Evolutionary conservation across 1,140 invertebrate genomes (phyloP).

Genomic region (Macrosteles quadrilineatus): DNA sequence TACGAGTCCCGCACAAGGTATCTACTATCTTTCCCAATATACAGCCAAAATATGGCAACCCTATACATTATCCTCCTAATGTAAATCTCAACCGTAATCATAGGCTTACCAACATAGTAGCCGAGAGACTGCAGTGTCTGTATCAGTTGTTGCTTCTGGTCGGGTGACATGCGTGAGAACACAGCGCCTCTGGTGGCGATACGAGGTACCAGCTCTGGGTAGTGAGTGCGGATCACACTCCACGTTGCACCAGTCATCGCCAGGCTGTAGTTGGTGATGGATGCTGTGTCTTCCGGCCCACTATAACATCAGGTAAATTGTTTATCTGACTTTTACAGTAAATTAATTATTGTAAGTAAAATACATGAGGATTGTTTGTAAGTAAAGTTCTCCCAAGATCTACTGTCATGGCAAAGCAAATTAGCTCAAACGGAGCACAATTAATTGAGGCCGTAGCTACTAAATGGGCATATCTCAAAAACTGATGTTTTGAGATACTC

Average conservation of each 20-base stretch:
- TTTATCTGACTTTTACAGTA: not conserved
- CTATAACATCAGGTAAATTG: constrained; percentile 24
- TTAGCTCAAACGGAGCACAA: no score
- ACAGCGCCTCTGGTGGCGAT: constrained; percentile 76
- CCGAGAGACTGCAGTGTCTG: constrained; percentile 81
- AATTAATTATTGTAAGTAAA: constrained; percentile 1
- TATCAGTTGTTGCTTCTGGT: constrained; percentile 93
- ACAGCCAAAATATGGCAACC: no score
- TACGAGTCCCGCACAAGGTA: no score
- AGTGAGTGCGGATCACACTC: constrained; percentile 64
- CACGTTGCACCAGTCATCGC: constrained; percentile 75
- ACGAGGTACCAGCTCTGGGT: constrained; percentile 67
- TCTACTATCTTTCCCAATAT: no score
- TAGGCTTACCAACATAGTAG: constrained; percentile 75
- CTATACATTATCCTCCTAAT: no score
- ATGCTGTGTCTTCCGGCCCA: constrained; percentile 2
- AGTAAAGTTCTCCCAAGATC: no score
- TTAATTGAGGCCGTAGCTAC: no score
- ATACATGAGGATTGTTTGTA: not conserved
- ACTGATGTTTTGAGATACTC: no score
- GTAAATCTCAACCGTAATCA: no score
- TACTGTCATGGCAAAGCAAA: no score
- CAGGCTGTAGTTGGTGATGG: constrained; percentile 40
- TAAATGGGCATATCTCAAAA: no score
- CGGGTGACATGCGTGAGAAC: constrained; percentile 94